Evolutionary conservation across 2,888 invertebrate genomes (phyloP), one percentile per base, ranked within the genome.

Genomic region (Mayetiola destructor): DNA sequence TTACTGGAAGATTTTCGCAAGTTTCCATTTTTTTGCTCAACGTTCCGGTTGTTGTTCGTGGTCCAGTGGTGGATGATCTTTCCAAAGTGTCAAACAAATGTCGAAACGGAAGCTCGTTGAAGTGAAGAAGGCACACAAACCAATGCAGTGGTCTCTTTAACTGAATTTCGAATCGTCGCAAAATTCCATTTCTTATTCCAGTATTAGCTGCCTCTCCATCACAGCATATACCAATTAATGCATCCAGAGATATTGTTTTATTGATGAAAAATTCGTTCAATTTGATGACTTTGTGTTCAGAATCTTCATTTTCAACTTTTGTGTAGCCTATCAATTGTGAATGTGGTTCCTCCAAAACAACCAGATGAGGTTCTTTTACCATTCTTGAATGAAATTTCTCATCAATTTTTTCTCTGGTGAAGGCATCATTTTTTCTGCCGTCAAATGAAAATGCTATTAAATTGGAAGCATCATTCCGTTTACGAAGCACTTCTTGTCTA

Each of bases 361-460:
- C 30, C n/a, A 53, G 6, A 53, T 29, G 53, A 8, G 53, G 53
- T 29, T 53, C 53, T 53, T 53, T 53, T 14, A 53, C 53, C 53
- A 29, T 53, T 27, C 9, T 53, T 21, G 30, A 2, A 53, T 53
- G 53, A 23, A 23, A 53, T n/a, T 53, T 53, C 2, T 27, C 12
- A 27, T 21, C 29, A 14, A 53, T 53, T 53, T 53, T 53, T 27
- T 53, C 53, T 27, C 4, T 53, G 9, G 53, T 53, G 6, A 23
- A n/a, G 2, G 53, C 4, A 27, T 53, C 53, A 27, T 53, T 27
- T 53, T 53, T 53, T 29, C 53, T 23, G 29, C 53, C 27, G 27
- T 53, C 30, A n/a, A 23, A 53, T 6, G 53, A 53, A 27, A 53
- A 53, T 27, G 53, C 27, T 12, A 27, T 53, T 23, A 53, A 5